Conservation (phyloP, 2,888 invertebrate species). For the Plagodis dolabraria region DNA sequence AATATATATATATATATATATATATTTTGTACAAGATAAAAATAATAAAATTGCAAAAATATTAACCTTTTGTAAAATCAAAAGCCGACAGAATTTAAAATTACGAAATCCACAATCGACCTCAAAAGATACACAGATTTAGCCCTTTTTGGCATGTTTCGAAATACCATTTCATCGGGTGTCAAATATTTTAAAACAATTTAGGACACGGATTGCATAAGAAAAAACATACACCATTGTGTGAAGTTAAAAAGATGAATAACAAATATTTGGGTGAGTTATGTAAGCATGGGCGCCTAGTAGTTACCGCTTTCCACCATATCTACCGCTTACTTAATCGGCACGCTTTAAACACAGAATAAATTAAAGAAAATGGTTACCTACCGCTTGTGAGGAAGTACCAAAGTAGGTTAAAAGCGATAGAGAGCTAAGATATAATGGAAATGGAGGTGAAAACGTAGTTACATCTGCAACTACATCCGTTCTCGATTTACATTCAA, state of each 20-base stretch:
- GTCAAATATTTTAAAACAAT: constrained; percentile 30
- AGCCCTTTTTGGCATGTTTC: constrained; percentile 19
- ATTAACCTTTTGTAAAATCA: neutral
- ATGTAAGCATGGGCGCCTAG: constrained; percentile 18
- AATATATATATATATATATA: no score
- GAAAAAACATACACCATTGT: constrained; percentile 16
- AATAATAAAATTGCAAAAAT: no score
- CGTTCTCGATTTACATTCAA: constrained; percentile 6
- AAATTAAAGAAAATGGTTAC: constrained; percentile 29
- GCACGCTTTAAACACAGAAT: constrained; percentile 16
- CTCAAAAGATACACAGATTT: constrained; percentile 17
- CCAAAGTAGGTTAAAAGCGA: constrained; percentile 26
- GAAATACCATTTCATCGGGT: constrained; percentile 12
- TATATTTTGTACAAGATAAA: no score
- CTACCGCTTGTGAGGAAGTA: constrained; percentile 14
- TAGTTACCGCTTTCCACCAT: constrained; percentile 28
- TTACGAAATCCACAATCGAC: constrained; percentile 23
- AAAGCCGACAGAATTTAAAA: constrained; percentile 2
- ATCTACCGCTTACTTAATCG: constrained; percentile 14
- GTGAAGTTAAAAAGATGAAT: constrained; percentile 11
- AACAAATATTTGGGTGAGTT: constrained; percentile 11
- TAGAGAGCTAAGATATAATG: constrained; percentile 26
- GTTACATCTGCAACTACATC: constrained; percentile 1
- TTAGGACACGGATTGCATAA: constrained; percentile 19
- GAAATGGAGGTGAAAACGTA: constrained; percentile 15